Conservation (phyloP, 2,888 invertebrate genomes). For the Cetonia aurata region DNA sequence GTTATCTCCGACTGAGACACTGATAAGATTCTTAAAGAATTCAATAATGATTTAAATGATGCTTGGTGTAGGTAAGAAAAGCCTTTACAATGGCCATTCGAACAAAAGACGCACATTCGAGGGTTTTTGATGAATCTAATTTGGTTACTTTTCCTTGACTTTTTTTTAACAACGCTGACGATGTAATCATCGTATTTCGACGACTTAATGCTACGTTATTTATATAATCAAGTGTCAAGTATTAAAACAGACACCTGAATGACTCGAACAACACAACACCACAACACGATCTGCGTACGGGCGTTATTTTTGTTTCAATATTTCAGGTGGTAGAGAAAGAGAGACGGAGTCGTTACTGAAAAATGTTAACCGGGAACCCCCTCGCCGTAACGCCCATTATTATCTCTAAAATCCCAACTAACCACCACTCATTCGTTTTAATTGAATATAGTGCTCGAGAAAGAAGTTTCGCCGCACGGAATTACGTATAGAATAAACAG, state of each 20-base stretch:
- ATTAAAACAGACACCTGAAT: slow-evolving; percentile 60
- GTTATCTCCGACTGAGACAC: not conserved
- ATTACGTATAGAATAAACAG: slow-evolving; percentile 32
- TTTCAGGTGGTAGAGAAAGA: slow-evolving; percentile 49
- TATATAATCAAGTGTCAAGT: slow-evolving; percentile 60
- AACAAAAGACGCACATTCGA: slow-evolving; percentile 43
- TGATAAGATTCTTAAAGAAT: slow-evolving; percentile 33
- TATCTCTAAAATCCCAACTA: slow-evolving; percentile 60
- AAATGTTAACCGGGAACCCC: slow-evolving; percentile 60
- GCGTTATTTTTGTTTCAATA: slow-evolving; percentile 58
- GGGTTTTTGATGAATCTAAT: slow-evolving; percentile 51
- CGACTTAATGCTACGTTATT: slow-evolving; percentile 60
- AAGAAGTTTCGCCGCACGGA: slow-evolving; percentile 53
- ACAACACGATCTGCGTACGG: slow-evolving; percentile 15
- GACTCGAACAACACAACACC: slow-evolving; percentile 52
- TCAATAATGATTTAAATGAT: slow-evolving; percentile 41
- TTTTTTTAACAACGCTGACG: slow-evolving; percentile 29
- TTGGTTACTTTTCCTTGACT: slow-evolving; percentile 45
- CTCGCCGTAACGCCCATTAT: slow-evolving; percentile 59
- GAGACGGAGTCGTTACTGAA: slow-evolving; percentile 58
- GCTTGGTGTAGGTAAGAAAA: slow-evolving; percentile 35
- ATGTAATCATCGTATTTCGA: slow-evolving; percentile 53
- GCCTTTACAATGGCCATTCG: slow-evolving; percentile 46
- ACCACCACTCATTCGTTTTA: slow-evolving; percentile 64
- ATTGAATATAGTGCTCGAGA: slow-evolving; percentile 59